Evolutionary conservation across 2,113 vertebrate species (phyloP), one percentile per base, ranked within the genome.

Genomic region (Rutilus rutilus): DNA sequence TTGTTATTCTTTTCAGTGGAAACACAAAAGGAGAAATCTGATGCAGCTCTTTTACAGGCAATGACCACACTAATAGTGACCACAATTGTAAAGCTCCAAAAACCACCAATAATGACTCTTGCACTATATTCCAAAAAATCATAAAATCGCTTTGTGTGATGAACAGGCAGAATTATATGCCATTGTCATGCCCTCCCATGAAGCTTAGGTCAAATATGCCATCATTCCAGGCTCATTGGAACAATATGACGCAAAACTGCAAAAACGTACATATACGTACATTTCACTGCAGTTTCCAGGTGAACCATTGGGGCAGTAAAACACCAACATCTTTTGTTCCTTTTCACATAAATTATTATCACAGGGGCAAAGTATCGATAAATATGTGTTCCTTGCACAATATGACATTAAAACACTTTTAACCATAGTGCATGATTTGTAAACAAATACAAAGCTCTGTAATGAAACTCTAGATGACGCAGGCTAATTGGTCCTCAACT

Each of bases 1-100:
- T 23, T 78, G 52, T 36, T 78, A 59, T 78, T 78, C 71, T 75
- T 47, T 75, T 78, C 52, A 62, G 23, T 25, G 57, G 6, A 25
- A 60, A 27, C 6, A 60, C 77, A 60, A 79, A 60, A 33, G 11
- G 11, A 25, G 57, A 42, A 59, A n/a, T 36, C 12, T 11, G 21
- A 78, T 59, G 27, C 52, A 59, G 30, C 30, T 15, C n/a, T 75
- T 75, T 75, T 75, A 27, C 12, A 75, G 25, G 47, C 71, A 50
- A 27, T 27, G 42, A 47, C 71, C 42, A 47, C 42, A 74, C 36
- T 73, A 42, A 45, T 47, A 47, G 39, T 74, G 36, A 73, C 69
- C 71, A 15, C 71, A n/a, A 23, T 74, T 74, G 71, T 15, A 6
- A 47, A 47, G 39, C 71, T 74, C 71, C 71, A 45, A 75, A 47